Percentiles rank a stretch among this genome's conserved stretches.
Evolutionary conservation across 2,797 vertebrate species (phyloP).

Genomic region (Telmatherina bonti): DNA sequence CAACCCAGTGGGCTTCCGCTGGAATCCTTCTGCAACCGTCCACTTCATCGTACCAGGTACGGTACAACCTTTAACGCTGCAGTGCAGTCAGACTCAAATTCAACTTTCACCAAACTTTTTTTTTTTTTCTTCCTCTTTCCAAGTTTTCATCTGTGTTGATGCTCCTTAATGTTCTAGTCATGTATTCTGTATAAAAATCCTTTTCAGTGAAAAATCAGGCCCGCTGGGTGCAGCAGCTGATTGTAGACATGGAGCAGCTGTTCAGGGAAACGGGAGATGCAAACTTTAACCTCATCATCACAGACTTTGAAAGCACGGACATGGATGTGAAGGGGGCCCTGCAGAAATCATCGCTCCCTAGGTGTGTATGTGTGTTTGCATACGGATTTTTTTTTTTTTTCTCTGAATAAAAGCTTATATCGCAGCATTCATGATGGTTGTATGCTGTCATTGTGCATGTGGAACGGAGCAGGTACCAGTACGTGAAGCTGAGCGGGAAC

Average conservation of each 20-base stretch:
- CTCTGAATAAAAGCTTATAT: neutral
- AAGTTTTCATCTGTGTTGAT: neutral
- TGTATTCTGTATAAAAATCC: neutral
- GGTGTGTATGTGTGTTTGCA: constrained; percentile 72
- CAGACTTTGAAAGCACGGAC: constrained; percentile 92
- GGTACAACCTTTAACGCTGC: neutral
- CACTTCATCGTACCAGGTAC: constrained; percentile 94
- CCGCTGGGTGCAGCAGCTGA: constrained; percentile 94
- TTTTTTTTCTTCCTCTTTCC: neutral
- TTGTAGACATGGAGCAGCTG: constrained; percentile 90
- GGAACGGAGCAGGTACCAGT: constrained; percentile 84
- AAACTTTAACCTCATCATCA: constrained; percentile 91
- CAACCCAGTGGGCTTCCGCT: constrained; percentile 89
- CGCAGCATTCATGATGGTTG: neutral
- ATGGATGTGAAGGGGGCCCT: constrained; percentile 90
- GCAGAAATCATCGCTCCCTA: constrained; percentile 84
- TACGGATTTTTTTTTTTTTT: neutral
- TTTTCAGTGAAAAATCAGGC: constrained; percentile 95
- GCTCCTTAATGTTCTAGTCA: neutral
- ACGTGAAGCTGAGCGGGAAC: constrained; percentile 88
- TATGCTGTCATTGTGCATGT: constrained; percentile 5
- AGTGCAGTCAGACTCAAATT: neutral
- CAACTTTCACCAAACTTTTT: neutral
- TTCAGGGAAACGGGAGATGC: constrained; percentile 84
- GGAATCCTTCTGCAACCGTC: constrained; percentile 88